A percentile compares a stretch with the other conserved stretches of the same genome.
Conservation (phyloP, 2,797 vertebrate species). For the Phoxinus dragarum region DNA sequence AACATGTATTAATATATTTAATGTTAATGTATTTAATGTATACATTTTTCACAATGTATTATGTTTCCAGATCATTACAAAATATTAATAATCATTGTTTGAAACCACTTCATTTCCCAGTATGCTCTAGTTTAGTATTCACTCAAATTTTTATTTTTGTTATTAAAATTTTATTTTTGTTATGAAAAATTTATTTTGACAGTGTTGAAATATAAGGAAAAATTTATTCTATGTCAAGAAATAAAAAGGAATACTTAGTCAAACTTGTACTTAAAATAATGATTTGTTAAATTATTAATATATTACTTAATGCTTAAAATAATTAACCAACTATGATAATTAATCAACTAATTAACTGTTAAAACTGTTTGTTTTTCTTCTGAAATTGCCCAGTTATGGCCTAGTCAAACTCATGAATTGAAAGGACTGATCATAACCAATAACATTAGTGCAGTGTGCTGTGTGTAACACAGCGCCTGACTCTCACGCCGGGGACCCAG, state of each 20-base stretch:
- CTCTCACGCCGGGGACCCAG: too few species aligned
- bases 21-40: too few species aligned
- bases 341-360: neutral
- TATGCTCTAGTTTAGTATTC: neutral
- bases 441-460: neutral
- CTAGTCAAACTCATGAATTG: neutral
- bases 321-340: neutral
- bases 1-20: too few species aligned
- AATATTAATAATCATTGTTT: neutral
- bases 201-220: neutral
- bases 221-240: too few species aligned
- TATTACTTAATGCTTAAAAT: neutral
- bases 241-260: neutral
- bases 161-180: too few species aligned
- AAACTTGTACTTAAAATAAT: neutral
- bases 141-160: neutral
- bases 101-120: neutral
- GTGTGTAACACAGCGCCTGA: too few species aligned
- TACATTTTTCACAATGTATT: neutral
- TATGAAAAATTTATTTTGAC: neutral
- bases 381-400: too few species aligned
- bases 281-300: neutral
- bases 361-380: too few species aligned
- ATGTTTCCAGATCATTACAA: neutral
- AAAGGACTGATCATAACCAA: neutral